A percentile compares a stretch with the other conserved stretches of the same genome.
These are phyloP conservation scores for Hycleus cichorii DNA, from an alignment of 1,140 invertebrate genomes.

Conservation along the genomic window DNA sequence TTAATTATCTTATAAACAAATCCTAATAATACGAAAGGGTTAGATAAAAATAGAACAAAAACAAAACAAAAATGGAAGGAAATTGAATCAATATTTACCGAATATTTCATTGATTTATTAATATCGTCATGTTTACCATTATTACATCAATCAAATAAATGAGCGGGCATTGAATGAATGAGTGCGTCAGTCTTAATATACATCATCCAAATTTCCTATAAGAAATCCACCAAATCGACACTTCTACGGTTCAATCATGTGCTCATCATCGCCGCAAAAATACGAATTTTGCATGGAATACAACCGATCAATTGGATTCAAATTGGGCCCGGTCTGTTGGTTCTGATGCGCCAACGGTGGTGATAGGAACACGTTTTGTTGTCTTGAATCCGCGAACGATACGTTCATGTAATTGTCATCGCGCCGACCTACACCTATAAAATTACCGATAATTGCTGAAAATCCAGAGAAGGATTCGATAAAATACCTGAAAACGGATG, in stretches of 20 bases:
- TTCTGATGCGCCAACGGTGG: constrained; percentile 36
- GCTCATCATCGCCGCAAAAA: constrained; percentile 50
- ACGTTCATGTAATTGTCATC: constrained; percentile 28
- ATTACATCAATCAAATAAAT: no score
- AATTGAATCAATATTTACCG: no score
- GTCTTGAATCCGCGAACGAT: constrained; percentile 26
- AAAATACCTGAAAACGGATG: constrained; percentile 26
- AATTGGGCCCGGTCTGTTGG: constrained; percentile 32
- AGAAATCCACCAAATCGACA: neutral
- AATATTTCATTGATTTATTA: no score
- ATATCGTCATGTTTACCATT: no score
- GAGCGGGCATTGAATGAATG: no score
- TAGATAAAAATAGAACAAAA: no score
- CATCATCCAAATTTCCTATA: neutral
- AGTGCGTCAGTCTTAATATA: no score
- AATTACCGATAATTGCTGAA: neutral
- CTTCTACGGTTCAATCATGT: constrained; percentile 31
- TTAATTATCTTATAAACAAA: no score
- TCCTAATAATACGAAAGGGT: no score
- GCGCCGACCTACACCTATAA: constrained; percentile 19
- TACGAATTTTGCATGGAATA: constrained; percentile 60
- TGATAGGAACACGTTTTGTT: constrained; percentile 28
- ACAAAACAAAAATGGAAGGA: no score
- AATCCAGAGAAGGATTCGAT: neutral
- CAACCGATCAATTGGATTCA: constrained; percentile 54